These are phyloP conservation scores for Uloborus diversus DNA, from an alignment of 1,140 invertebrate species.

Conservation along the genomic window DNA sequence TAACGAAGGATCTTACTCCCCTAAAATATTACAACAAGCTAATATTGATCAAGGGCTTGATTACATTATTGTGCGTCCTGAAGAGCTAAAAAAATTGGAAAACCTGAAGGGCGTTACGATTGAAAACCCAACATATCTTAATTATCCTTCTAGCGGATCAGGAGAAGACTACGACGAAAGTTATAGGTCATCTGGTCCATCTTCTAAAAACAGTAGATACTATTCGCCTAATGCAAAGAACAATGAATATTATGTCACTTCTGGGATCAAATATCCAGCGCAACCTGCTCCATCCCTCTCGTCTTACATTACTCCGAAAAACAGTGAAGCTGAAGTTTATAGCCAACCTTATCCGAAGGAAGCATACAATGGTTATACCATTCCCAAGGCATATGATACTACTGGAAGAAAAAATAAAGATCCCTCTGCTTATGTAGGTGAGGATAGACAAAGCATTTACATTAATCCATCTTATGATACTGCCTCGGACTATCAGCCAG, in stretches of 20 bases:
- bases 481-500: neutral
- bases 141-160: neutral
- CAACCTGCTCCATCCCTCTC: conserved; percentile 18
- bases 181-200: neutral
- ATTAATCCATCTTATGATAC: neutral
- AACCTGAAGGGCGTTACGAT: neutral
- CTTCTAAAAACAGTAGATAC: neutral
- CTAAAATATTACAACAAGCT: neutral
- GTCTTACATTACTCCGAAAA: conserved; percentile 4
- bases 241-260: neutral
- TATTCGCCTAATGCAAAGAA: neutral
- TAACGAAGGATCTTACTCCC: neutral
- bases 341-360: too few relatives aligned
- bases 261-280: conserved; percentile 10
- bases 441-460: too few relatives aligned
- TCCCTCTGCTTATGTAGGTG: too few relatives aligned
- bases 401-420: too few relatives aligned
- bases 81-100: conserved; percentile 8
- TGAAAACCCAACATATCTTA: conserved; percentile 12
- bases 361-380: too few relatives aligned
- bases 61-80: conserved; percentile 18
- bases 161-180: neutral
- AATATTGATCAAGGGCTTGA: conserved; percentile 3
- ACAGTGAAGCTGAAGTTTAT: neutral
- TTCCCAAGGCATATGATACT: too few relatives aligned